Evolutionary conservation across 1,140 invertebrate genomes (phyloP).

Genomic region (Monomorium pharaonis): DNA sequence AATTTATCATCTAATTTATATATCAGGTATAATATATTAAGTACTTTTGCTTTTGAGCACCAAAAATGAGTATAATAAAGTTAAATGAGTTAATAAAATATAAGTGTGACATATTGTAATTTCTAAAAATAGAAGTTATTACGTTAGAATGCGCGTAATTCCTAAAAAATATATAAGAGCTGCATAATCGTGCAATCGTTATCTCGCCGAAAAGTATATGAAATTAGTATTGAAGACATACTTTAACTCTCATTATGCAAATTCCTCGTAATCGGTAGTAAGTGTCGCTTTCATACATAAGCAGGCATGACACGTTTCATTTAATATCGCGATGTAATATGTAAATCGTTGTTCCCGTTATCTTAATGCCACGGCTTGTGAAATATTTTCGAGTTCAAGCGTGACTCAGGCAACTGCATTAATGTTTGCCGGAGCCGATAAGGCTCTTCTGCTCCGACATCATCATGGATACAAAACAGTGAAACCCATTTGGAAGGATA

Average conservation of each 20-base stretch:
- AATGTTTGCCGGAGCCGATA: conserved; percentile 17
- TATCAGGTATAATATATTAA: too few species aligned
- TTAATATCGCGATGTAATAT: conserved; percentile 30
- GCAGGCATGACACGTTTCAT: background rate
- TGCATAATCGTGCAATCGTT: background rate
- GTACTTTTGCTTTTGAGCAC: too few species aligned
- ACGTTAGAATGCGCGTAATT: background rate
- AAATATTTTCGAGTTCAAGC: conserved; percentile 5
- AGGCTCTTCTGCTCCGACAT: background rate
- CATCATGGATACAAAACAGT: background rate
- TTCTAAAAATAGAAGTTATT: background rate
- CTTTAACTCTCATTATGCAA: conserved; percentile 13
- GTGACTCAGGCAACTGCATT: conserved; percentile 4
- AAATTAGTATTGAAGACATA: background rate
- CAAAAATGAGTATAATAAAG: too few species aligned
- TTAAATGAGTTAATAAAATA: too few species aligned
- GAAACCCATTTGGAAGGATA: conserved; percentile 19
- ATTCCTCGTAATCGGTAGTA: background rate
- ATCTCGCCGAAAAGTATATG: background rate
- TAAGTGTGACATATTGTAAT: background rate
- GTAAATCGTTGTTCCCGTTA: conserved; percentile 12
- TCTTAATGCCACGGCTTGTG: conserved; percentile 11
- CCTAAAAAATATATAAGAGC: background rate
- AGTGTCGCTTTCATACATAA: background rate
- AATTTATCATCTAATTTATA: too few species aligned